Evolutionary conservation across 2,113 vertebrate genomes (phyloP), one percentile per base, ranked within the genome.

Genomic region (Podiceps cristatus): DNA sequence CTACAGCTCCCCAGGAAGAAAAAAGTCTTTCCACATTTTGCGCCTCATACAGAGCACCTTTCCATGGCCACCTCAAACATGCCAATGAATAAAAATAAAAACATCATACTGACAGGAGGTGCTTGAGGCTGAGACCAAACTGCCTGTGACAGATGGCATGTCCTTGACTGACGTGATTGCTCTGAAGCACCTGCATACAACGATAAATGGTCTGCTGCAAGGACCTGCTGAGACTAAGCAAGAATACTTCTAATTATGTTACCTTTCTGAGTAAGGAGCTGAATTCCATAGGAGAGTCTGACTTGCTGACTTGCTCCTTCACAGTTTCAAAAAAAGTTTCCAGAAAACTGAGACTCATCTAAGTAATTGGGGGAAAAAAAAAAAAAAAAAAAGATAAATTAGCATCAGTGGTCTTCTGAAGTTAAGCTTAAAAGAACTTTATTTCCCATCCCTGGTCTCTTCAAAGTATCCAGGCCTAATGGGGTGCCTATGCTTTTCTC

Each of bases 291-390:
- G 97, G 82, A 63, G 71, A 96, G 47, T 97, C 95, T 20, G 95
- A 77, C 49, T 96, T 87, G 28, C 96, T 96, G 95, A 98, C 19
- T 3, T 96, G 98, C 62, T 98, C 95, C 93, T 98, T 99, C 80
- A 99, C 97, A 67, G 95, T 97, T 55, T 79, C 93, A 60, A 98
- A 98, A 76, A 99, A 98, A 58, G 90, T 98, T 85, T 97, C 99
- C 79, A 99, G 97, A 98, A 99, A 99, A 80, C 97, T 95, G 59
- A 98, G 98, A 96, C 99, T 99, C 96, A 98, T 98, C 99, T 99
- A 97, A 73, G 16, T 50, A 68, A 88, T 28, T 28, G 53, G 78
- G 40, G 91, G 14, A 37, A 27, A n/a, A 84, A 80, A 47, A 37
- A 37, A 37, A 37, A 37, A 40, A 28, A n/a, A 84, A 82, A 50